Evolutionary conservation across 92 coral and sea anemone genomes (phyloP).

Genomic region (Siderastrea siderea): DNA sequence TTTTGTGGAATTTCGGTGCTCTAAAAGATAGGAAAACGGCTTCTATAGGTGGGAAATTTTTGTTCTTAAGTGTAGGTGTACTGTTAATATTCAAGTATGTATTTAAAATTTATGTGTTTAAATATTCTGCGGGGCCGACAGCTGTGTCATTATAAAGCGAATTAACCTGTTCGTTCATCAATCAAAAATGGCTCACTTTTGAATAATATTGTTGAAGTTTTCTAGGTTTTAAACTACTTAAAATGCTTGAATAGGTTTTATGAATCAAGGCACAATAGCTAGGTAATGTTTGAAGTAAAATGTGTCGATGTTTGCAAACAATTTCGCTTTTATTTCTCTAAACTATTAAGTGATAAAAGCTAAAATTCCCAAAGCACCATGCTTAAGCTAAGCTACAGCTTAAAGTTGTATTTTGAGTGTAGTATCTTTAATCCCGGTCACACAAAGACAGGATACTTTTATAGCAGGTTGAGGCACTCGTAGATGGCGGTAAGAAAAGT

Average conservation of each 20-base stretch:
- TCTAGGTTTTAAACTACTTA: background rate
- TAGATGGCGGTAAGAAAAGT: background rate
- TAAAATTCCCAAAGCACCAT: no score
- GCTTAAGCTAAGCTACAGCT: background rate
- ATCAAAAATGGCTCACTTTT: conserved; percentile 1
- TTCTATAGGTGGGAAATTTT: conserved; percentile 22
- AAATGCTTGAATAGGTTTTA: background rate
- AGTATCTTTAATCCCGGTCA: background rate
- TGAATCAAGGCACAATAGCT: background rate
- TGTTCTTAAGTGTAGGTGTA: background rate
- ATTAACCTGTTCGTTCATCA: background rate
- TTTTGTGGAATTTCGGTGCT: background rate
- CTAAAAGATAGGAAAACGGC: conserved; percentile 25
- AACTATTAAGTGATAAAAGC: background rate
- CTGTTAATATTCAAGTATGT: background rate
- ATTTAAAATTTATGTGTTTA: conserved; percentile 5
- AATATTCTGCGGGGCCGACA: background rate
- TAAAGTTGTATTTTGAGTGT: background rate
- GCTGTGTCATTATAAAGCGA: background rate
- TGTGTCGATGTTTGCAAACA: background rate
- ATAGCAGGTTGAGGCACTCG: background rate
- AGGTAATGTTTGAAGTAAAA: background rate
- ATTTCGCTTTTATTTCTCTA: background rate
- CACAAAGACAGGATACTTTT: background rate
- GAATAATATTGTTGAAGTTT: background rate